Conservation (phyloP, 2,888 invertebrate genomes). For the Myopa tessellatipennis region DNA sequence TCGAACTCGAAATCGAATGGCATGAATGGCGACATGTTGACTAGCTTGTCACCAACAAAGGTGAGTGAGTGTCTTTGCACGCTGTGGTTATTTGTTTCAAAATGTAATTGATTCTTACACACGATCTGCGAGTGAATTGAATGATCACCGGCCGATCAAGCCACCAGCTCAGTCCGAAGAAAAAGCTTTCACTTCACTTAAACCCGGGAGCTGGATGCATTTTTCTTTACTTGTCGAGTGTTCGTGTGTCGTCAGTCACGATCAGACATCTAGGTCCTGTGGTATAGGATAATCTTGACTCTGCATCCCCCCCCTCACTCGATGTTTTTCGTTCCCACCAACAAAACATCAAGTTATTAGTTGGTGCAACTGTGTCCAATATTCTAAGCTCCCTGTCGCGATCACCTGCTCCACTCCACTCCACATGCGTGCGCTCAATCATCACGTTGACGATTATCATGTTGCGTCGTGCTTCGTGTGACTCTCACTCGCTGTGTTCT, state of each 20-base stretch:
- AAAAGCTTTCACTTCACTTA: constrained; percentile 16
- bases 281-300: neutral
- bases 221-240: neutral
- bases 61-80: constrained; percentile 43
- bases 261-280: neutral
- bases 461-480: neutral
- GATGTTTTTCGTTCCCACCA: neutral
- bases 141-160: neutral
- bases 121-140: neutral
- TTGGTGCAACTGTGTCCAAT: too few species aligned
- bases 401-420: neutral
- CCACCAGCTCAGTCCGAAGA: neutral
- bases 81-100: neutral
- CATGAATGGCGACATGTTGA: constrained; percentile 46
- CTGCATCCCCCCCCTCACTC: neutral
- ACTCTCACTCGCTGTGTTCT: neutral
- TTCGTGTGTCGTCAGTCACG: neutral
- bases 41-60: constrained; percentile 59
- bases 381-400: neutral
- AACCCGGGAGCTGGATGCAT: neutral
- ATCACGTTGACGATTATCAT: neutral
- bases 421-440: constrained; percentile 5
- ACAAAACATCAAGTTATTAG: too few species aligned
- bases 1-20: constrained; percentile 52
- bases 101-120: too few species aligned